phyloP scores from a whole-genome alignment of 1,140 invertebrate genomes.

The Mercenaria mercenaria region DNA sequence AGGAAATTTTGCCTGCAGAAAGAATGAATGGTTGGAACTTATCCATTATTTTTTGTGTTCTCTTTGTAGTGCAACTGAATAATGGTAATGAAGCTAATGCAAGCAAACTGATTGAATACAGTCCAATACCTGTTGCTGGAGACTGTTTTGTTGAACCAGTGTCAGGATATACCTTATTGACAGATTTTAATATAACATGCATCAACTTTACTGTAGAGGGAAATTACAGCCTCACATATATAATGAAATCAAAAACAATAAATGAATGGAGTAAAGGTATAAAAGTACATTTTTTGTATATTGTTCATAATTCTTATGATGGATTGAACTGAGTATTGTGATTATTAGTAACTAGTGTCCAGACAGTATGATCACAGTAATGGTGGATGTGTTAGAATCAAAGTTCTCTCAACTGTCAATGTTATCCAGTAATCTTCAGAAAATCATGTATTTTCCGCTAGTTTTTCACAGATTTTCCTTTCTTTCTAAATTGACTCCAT shows the following conservation, averaged over 20 bases:
- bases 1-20: too few relatives aligned
- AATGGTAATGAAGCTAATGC: background rate
- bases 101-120: background rate
- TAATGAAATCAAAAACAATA: background rate
- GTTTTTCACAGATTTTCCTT: too few relatives aligned
- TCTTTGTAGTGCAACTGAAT: background rate
- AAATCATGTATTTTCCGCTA: too few relatives aligned
- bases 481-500: too few relatives aligned
- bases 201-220: background rate
- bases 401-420: too few relatives aligned
- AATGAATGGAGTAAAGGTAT: conserved; percentile 15
- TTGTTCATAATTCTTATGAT: background rate
- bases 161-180: background rate
- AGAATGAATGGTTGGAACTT: too few relatives aligned
- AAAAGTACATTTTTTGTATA: background rate
- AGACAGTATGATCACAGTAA: too few relatives aligned
- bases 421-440: too few relatives aligned
- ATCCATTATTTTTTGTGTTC: too few relatives aligned
- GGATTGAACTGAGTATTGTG: too few relatives aligned
- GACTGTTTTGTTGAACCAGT: background rate
- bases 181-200: conserved; percentile 42
- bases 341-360: too few relatives aligned
- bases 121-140: background rate
- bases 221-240: background rate
- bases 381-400: too few relatives aligned